Conservation (phyloP, 2,888 invertebrate genomes). For the Caradrina kadenii region DNA sequence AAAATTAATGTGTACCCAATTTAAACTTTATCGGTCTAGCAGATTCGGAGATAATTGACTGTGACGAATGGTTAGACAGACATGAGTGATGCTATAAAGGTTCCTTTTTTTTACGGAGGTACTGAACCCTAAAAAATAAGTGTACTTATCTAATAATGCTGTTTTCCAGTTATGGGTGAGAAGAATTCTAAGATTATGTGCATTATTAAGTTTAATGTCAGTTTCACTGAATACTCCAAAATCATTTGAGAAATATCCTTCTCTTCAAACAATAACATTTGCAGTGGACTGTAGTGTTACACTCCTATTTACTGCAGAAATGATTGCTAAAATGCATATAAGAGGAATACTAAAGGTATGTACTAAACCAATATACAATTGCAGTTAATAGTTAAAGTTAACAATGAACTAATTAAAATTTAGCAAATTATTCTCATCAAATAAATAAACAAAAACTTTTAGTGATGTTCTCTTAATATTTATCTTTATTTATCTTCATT, state of each 20-base stretch:
- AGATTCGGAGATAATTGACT: too few species aligned
- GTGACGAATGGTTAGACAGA: too few species aligned
- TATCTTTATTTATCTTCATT: too few species aligned
- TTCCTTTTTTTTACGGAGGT: too few species aligned
- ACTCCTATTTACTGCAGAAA: slow-evolving; percentile 98
- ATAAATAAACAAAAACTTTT: too few species aligned
- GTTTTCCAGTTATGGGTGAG: slow-evolving; percentile 95
- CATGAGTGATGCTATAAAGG: too few species aligned
- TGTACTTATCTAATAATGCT: slow-evolving; percentile 19
- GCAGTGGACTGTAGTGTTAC: slow-evolving; percentile 97
- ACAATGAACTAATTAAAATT: background rate
- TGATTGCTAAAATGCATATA: slow-evolving; percentile 99
- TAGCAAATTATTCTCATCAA: too few species aligned
- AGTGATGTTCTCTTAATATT: too few species aligned
- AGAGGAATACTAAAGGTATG: slow-evolving; percentile 96
- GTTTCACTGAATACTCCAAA: slow-evolving; percentile 99
- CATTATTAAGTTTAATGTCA: slow-evolving; percentile 97
- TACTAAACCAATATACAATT: slow-evolving; percentile 1
- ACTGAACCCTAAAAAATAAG: too few species aligned
- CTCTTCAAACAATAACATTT: slow-evolving; percentile 97
- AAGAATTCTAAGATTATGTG: slow-evolving; percentile 96
- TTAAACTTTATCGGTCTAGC: too few species aligned
- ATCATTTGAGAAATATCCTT: slow-evolving; percentile 97
- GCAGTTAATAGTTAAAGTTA: background rate
- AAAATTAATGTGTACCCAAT: too few species aligned